Evolutionary conservation across 2,113 vertebrate species (phyloP).

Genomic region (Lamprotornis superbus): DNA sequence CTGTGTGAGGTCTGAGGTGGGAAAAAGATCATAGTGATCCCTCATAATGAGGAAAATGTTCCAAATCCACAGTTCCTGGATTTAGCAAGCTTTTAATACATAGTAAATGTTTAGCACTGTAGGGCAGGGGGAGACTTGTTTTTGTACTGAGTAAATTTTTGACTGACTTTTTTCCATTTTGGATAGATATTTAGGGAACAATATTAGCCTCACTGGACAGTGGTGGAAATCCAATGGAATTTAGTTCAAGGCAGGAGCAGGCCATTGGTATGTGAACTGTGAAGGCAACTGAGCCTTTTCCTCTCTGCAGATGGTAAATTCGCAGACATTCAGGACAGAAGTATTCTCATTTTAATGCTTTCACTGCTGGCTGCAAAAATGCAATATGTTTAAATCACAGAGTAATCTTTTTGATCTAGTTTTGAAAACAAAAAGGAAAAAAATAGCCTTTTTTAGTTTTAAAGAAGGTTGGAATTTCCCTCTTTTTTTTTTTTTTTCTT

Average conservation of each 20-base stretch:
- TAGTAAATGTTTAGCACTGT: background rate
- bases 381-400: background rate
- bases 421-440: background rate
- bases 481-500: background rate
- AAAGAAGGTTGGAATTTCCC: background rate
- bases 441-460: background rate
- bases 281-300: background rate
- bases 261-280: constrained; percentile 3
- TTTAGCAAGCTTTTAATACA: background rate
- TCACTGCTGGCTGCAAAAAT: background rate
- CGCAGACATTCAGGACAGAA: background rate
- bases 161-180: background rate
- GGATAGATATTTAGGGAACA: background rate
- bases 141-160: background rate
- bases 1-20: background rate
- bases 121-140: background rate
- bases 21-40: background rate
- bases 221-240: constrained; percentile 23
- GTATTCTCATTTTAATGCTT: constrained; percentile 12
- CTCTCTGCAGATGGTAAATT: constrained; percentile 20
- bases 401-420: constrained; percentile 6
- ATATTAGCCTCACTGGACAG: background rate
- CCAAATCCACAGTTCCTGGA: background rate
- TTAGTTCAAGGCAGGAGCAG: constrained; percentile 7
- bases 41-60: background rate